Percentiles rank a stretch among this genome's conserved stretches.
phyloP scores from a whole-genome alignment of 2,888 invertebrate genomes.

The Cataglyphis altisquamis region DNA sequence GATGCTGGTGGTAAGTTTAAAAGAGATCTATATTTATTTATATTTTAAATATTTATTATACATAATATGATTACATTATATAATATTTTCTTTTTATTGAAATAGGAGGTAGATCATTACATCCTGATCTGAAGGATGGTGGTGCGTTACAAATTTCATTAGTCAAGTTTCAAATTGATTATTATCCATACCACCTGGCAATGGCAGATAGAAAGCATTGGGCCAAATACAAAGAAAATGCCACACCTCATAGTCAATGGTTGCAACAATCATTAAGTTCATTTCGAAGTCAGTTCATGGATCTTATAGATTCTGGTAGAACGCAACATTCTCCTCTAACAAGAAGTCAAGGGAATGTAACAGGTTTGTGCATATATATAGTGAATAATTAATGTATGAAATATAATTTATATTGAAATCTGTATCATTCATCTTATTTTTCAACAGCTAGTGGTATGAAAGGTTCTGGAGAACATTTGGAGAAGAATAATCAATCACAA shows the following conservation, averaged over 20 bases:
- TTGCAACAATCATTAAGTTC: slow-evolving; percentile 93
- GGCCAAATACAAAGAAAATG: slow-evolving; percentile 93
- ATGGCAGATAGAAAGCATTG: slow-evolving; percentile 95
- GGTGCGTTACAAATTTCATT: slow-evolving; percentile 97
- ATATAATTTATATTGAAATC: background rate
- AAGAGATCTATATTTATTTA: slow-evolving; percentile 34
- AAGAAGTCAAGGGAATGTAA: slow-evolving; percentile 82
- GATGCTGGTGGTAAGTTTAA: slow-evolving; percentile 92
- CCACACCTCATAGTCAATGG: slow-evolving; percentile 94
- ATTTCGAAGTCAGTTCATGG: slow-evolving; percentile 92
- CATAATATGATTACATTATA: slow-evolving; percentile 4
- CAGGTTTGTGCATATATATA: slow-evolving; percentile 62
- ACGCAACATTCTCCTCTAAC: slow-evolving; percentile 87
- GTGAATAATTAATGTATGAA: slow-evolving; percentile 23
- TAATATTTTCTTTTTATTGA: slow-evolving; percentile 32
- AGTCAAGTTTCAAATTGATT: slow-evolving; percentile 95
- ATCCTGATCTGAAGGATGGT: slow-evolving; percentile 94
- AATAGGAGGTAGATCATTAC: slow-evolving; percentile 93
- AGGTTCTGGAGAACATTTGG: slow-evolving; percentile 76
- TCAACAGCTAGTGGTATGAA: slow-evolving; percentile 71
- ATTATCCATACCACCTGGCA: slow-evolving; percentile 98
- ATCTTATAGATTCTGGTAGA: slow-evolving; percentile 90
- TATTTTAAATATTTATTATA: slow-evolving; percentile 33
- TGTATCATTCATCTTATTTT: slow-evolving; percentile 38
- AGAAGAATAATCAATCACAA: slow-evolving; percentile 76